A percentile compares a stretch with the other conserved stretches of the same genome.
Conservation (phyloP, 2,888 invertebrate genomes). For the Colostygia pectinataria region DNA sequence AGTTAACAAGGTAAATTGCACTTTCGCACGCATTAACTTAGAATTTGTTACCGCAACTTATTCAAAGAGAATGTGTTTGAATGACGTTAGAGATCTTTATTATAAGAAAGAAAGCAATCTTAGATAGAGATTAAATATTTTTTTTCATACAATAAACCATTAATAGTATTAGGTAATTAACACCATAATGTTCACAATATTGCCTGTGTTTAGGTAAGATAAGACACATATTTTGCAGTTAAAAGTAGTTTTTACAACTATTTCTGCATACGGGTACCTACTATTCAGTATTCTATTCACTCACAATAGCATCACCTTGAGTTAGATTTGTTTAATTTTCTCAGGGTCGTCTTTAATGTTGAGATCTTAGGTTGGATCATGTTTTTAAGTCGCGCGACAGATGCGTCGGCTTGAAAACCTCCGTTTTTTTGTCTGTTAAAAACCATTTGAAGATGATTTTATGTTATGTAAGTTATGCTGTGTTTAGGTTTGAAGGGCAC, state of each 20-base stretch:
- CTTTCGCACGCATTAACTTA: conserved; percentile 39
- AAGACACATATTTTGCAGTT: too few species aligned
- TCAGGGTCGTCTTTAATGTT: too few species aligned
- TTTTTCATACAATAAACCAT: background rate
- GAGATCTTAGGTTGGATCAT: too few species aligned
- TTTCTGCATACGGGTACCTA: conserved; percentile 3
- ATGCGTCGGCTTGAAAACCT: too few species aligned
- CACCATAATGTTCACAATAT: too few species aligned
- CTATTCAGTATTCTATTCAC: conserved; percentile 4
- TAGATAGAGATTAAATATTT: conserved; percentile 8
- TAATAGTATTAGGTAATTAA: too few species aligned
- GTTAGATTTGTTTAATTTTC: conserved; percentile 22
- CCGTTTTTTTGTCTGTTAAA: too few species aligned
- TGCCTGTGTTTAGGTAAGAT: too few species aligned
- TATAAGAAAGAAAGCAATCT: conserved; percentile 30
- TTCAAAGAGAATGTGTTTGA: conserved; percentile 28
- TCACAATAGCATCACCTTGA: conserved; percentile 26
- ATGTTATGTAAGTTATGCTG: too few species aligned
- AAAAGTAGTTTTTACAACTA: background rate
- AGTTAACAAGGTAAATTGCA: conserved; percentile 33
- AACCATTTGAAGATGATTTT: too few species aligned
- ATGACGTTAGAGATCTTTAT: conserved; percentile 29
- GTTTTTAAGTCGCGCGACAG: too few species aligned
- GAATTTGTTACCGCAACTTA: conserved; percentile 34
- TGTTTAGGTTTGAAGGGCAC: too few species aligned